Evolutionary conservation across 2,797 vertebrate genomes (phyloP).

Genomic region (Sebastes hubbsi): DNA sequence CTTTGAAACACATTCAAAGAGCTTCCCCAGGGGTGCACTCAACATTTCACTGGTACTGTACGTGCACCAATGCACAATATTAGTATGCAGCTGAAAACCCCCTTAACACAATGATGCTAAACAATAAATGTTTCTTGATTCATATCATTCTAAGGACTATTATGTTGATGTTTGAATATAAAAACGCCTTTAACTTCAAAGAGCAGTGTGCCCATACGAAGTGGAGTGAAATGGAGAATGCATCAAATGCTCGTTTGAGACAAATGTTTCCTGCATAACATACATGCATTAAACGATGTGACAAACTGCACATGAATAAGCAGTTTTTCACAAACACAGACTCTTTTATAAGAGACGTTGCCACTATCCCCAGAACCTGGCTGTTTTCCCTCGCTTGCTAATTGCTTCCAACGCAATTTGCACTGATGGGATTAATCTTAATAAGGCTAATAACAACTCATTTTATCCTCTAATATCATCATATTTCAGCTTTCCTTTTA

Average conservation of each 20-base stretch:
- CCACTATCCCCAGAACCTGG: neutral
- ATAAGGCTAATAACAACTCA: neutral
- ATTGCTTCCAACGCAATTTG: neutral
- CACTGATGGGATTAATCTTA: neutral
- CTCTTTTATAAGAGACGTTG: neutral
- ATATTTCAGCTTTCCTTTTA: neutral
- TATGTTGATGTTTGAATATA: neutral
- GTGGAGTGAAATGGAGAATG: neutral
- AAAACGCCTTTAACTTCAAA: neutral
- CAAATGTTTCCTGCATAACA: neutral
- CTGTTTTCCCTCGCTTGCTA: neutral
- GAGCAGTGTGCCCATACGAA: fast-evolving
- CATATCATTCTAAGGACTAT: neutral
- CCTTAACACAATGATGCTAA: neutral
- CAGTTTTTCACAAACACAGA: neutral
- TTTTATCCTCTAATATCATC: neutral
- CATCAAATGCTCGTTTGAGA: neutral
- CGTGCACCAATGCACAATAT: neutral
- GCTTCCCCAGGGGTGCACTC: neutral
- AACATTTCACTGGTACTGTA: neutral
- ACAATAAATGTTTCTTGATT: neutral
- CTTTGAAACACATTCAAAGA: conserved; percentile 25
- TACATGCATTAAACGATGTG: neutral
- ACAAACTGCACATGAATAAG: neutral
- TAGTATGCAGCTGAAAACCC: neutral